Conservation (phyloP, 35 echinoderm and acorn worm species). For the Heliocidaris tuberculata region DNA sequence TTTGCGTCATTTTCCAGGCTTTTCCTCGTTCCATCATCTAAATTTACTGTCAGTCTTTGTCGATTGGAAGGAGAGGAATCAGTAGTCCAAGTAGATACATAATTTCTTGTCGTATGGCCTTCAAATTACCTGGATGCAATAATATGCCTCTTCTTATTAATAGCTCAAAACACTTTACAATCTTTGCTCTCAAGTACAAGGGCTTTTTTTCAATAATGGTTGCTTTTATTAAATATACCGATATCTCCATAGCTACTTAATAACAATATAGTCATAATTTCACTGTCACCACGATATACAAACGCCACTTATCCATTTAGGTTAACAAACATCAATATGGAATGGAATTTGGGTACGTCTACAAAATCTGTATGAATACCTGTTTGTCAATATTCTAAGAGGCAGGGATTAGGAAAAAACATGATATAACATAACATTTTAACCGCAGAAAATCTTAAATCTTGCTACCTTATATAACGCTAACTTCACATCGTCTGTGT, state of each 20-base stretch:
- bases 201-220: constrained; percentile 30
- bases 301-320: constrained; percentile 34
- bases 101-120: too few relatives aligned
- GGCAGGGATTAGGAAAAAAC: neutral
- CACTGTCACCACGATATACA: constrained; percentile 52
- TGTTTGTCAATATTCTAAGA: neutral
- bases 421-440: neutral
- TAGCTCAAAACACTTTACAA: too few relatives aligned
- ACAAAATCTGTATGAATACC: neutral
- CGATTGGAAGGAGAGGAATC: too few relatives aligned
- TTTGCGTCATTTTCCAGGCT: too few relatives aligned
- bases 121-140: too few relatives aligned
- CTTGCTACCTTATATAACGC: too few relatives aligned
- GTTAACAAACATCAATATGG: constrained; percentile 30
- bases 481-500: too few relatives aligned
- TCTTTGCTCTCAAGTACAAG: neutral
- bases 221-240: constrained; percentile 56
- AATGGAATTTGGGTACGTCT: constrained; percentile 27
- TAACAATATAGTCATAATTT: constrained; percentile 49
- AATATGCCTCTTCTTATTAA: too few relatives aligned
- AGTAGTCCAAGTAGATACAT: too few relatives aligned
- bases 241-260: constrained; percentile 42
- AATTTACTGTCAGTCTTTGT: too few relatives aligned
- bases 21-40: too few relatives aligned
- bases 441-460: too few relatives aligned